Percentiles rank a stretch among this genome's conserved stretches.
phyloP scores from a whole-genome alignment of 35 echinoderm and acorn worm genomes.

The Amphiura filiformis region DNA sequence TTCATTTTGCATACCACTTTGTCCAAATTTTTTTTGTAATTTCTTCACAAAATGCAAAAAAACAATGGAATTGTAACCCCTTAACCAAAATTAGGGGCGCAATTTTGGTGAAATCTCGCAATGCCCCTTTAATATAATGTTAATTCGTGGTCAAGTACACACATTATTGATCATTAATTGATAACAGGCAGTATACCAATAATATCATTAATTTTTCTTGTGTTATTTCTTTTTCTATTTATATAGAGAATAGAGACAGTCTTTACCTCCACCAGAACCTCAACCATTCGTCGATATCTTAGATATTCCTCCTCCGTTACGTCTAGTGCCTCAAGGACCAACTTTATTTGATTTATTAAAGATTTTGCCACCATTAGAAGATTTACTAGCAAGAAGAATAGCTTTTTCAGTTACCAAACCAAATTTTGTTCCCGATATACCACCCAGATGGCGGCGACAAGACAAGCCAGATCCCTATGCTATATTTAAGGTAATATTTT shows the following conservation, averaged over 20 bases:
- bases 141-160: too few relatives aligned
- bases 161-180: too few relatives aligned
- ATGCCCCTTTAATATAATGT: too few relatives aligned
- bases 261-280: neutral
- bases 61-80: too few relatives aligned
- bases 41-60: too few relatives aligned
- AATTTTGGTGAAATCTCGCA: too few relatives aligned
- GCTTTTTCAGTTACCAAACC: conserved; percentile 23
- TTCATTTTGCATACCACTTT: too few relatives aligned
- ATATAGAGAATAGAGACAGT: neutral
- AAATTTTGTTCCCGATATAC: conserved; percentile 8
- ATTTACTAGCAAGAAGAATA: neutral
- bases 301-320: conserved; percentile 47
- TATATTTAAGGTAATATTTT: conserved; percentile 41
- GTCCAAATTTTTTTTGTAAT: too few relatives aligned
- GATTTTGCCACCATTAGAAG: conserved; percentile 22
- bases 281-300: conserved; percentile 55
- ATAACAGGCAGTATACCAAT: too few relatives aligned
- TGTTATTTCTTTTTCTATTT: neutral
- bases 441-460: neutral
- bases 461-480: neutral
- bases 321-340: conserved; percentile 35
- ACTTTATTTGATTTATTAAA: conserved; percentile 30
- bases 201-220: too few relatives aligned
- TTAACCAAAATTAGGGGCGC: too few relatives aligned